phyloP scores from a whole-genome alignment of 2,888 invertebrate genomes.

The Cenopis cana region DNA sequence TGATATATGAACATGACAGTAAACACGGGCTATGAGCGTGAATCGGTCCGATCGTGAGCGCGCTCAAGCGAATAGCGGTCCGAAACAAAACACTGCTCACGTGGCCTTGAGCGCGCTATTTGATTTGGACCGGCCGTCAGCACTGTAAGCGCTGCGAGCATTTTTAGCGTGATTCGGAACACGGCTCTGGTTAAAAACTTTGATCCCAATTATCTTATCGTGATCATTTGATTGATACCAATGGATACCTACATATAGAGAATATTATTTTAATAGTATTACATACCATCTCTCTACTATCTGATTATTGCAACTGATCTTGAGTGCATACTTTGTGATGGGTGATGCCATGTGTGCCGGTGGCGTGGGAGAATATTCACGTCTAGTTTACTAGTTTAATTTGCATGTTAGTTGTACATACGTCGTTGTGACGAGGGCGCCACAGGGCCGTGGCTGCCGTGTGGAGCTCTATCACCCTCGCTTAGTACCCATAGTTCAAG shows the following conservation, averaged over 20 bases:
- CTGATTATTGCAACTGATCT: slow-evolving; percentile 3
- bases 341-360: slow-evolving; percentile 48
- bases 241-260: slow-evolving; percentile 1
- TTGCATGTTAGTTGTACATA: slow-evolving; percentile 57
- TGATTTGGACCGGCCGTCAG: too few species aligned
- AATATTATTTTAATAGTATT: not conserved
- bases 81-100: too few species aligned
- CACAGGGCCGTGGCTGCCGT: not conserved
- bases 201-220: not conserved
- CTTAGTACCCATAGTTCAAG: too few species aligned
- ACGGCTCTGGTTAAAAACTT: not conserved
- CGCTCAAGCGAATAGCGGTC: too few species aligned
- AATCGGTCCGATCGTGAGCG: too few species aligned
- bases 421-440: not conserved
- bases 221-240: slow-evolving; percentile 7
- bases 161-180: too few species aligned
- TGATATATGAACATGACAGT: too few species aligned
- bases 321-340: slow-evolving; percentile 52
- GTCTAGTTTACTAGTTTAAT: slow-evolving; percentile 8
- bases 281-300: not conserved
- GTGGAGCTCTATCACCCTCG: too few species aligned
- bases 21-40: too few species aligned
- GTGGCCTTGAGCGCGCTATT: too few species aligned
- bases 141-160: too few species aligned
- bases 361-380: slow-evolving; percentile 1